Evolutionary conservation across 2,888 invertebrate genomes (phyloP), one percentile per base, ranked within the genome.

Genomic region (Drosophila pseudotalamancana): DNA sequence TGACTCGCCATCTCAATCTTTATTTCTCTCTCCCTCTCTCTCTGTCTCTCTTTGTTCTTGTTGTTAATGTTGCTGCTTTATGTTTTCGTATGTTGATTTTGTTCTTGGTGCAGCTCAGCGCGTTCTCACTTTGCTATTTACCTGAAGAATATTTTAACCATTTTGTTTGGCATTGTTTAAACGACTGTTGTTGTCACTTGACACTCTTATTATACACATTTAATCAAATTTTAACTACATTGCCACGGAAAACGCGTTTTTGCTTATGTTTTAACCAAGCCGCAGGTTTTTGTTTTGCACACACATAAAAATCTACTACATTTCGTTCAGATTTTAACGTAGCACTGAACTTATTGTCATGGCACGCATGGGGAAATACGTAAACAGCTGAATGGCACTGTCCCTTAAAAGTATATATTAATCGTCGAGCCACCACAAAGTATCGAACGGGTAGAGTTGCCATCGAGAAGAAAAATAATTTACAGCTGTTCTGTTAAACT

Each of bases 141-240:
- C 83, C 83, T 84, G 84, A 84, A 81, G 74, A 84, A 84, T 77
- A 84, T 77, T 77, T 84, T 84, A 64, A 84, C 83, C 87, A 78
- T 84, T 76, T 84, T 87, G 70, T 81, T 73, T 8, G 72, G 82
- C 83, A 87, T 86, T 68, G 35, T 77, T 55, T 48, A 42, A 32
- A 39, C 43, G 34, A 43, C 56, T 55, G 23, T 55, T 39, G 61
- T 45, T 66, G 31, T 53, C 69, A 65, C 49, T 69, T 64, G 50
- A 23, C 46, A 54, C 72, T 40, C 37, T 56, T 53, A 29, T 43
- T 55, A 16, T 32, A 11, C 45, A 49, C 34, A 56, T 46, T 43
- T 60, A 14, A 60, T 51, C 32, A 48, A 54, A 64, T 46, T 69
- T 46, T 37, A 56, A 37, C 74, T 74, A 69, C 72, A 72, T 72